These are phyloP conservation scores for Gastrophysa polygoni DNA, from an alignment of 2,888 invertebrate species.

Conservation along the genomic window DNA sequence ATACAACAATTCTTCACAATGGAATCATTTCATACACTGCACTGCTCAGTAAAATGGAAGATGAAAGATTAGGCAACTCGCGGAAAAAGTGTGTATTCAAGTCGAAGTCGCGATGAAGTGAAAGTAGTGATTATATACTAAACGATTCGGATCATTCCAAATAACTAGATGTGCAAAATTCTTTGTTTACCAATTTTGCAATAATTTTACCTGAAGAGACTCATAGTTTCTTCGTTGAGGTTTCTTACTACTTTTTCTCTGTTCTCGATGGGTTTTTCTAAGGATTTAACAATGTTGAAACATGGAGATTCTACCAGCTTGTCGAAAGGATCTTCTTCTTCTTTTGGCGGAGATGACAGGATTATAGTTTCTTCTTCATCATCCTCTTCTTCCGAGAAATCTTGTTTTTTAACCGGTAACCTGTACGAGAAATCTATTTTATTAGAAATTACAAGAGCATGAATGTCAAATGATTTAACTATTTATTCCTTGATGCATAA, in stretches of 20 bases:
- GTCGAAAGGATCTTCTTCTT: constrained; percentile 60
- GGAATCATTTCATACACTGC: no score
- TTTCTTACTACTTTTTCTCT: constrained; percentile 44
- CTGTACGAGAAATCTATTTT: not conserved
- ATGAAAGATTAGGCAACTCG: no score
- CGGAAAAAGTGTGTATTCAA: no score
- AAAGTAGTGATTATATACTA: no score
- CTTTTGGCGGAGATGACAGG: constrained; percentile 26
- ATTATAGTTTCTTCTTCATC: constrained; percentile 41
- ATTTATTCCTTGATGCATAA: no score
- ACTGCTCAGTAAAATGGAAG: no score
- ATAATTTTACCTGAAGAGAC: constrained; percentile 48
- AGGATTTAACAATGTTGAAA: constrained; percentile 59
- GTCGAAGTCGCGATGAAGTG: no score
- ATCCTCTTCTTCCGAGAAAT: constrained; percentile 48
- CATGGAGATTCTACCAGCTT: constrained; percentile 60
- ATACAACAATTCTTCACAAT: no score
- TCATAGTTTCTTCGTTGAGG: constrained; percentile 55
- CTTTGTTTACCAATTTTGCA: no score
- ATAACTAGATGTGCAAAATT: no score
- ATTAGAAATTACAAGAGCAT: constrained; percentile 10
- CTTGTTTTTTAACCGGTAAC: constrained; percentile 18
- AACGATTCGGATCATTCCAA: no score
- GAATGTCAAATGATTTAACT: no score
- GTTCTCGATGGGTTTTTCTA: constrained; percentile 20